These are phyloP conservation scores for Ibidorhyncha struthersii DNA, from an alignment of 2,113 vertebrate genomes.

Conservation along the genomic window DNA sequence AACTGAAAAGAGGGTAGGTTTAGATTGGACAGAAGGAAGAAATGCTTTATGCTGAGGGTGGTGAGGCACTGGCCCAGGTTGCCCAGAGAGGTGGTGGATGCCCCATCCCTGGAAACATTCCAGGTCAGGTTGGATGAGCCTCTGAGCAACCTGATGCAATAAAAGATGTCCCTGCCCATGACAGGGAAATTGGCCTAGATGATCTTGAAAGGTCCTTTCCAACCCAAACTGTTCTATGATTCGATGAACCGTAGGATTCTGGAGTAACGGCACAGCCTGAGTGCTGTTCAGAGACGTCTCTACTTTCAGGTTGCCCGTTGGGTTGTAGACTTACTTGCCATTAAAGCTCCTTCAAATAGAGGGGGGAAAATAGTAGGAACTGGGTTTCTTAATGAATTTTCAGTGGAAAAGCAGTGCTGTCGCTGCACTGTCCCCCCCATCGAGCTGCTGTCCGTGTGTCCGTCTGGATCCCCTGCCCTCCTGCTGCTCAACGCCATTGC, in stretches of 20 bases:
- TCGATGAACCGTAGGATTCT: not conserved
- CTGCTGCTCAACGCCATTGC: not conserved
- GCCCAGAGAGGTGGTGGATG: not conserved
- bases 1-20: not conserved
- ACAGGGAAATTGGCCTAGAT: rapidly evolving
- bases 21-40: not conserved
- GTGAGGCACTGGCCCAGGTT: not conserved
- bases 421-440: rapidly evolving
- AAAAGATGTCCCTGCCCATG: not conserved
- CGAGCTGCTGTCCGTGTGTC: rapidly evolving
- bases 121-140: not conserved
- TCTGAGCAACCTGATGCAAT: not conserved
- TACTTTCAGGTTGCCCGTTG: rapidly evolving
- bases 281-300: not conserved
- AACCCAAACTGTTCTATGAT: not conserved
- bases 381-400: not conserved
- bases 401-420: not conserved
- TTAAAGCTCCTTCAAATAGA: not conserved
- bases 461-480: not conserved
- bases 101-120: not conserved
- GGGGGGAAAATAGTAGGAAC: not conserved
- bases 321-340: not conserved
- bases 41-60: rapidly evolving
- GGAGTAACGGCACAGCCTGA: not conserved
- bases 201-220: not conserved